phyloP scores from a whole-genome alignment of 2,113 vertebrate species.

The human (Homo sapiens) region GRCh38 chr20:59735501-59736000 shows the following conservation, averaged over 20 bases:
- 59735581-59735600: accelerated
- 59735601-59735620: accelerated
- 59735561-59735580: background rate
- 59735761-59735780: accelerated
- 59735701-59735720: background rate
- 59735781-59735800: background rate
- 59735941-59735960: too few species aligned
- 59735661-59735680: background rate
- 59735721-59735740: accelerated
- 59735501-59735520: background rate
- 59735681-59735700: too few species aligned
- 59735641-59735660: accelerated
- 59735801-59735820: accelerated
- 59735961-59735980: accelerated
- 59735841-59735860: background rate
- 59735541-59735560: accelerated
- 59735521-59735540: accelerated
- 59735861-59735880: accelerated
- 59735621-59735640: background rate
- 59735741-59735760: accelerated
- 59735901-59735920: accelerated
- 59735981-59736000: background rate
- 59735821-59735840: accelerated
- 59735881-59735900: accelerated
- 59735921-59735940: background rate